Base-by-base conservation (phyloP, 2,888 invertebrate species). In the Loripinus fragilis region DNA sequence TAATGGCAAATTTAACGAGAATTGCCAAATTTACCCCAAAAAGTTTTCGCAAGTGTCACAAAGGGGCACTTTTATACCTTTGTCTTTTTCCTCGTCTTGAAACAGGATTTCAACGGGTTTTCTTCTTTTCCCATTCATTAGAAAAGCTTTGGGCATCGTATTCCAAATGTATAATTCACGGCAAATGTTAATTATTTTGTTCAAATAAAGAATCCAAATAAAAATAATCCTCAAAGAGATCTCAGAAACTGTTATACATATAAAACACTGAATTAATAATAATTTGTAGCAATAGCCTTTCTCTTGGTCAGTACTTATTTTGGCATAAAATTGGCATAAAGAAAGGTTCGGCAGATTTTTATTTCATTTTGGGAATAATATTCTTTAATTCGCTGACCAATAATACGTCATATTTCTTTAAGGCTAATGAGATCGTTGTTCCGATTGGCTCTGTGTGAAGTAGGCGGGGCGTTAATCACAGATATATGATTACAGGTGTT, bases 81-180 rank as follows among this genome's bases (percentile, higher is more conserved):
- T 33, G 20, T 64, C 42, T 1, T 41, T 48, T 17, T 64, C 68
- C 17, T 74, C 68, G n/a, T 35, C 30, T n/a, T 73, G 55, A 23
- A 28, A 65, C 45, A 66, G 45, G 17, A 48, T 20, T 28, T 73
- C 72, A 17, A 66, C 38, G 10, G 48, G 67, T 48, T 69, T 64
- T 64, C 55, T 45, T 12, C 76, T 41, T 50, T 74, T 80, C 28
- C 76, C 82, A 12, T 65, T 78, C 82, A 82, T 74, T 25, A 82
- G 45, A 50, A 82, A 82, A 25, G 82, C 70, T 25, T 82, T 82
- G 17, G 82, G 82, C 82, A 82, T 82, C 41, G 25, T 76, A 33
- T 45, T 15, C 2, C n/a, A 45, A 38, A 38, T 12, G 38, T 8
- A 38, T 5, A 38, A 38, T 38, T n/a, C n/a, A n/a, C n/a, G n/a